Base-by-base conservation (phyloP, 2,888 invertebrate genomes). In the Aspidiotus rigidus region DNA sequence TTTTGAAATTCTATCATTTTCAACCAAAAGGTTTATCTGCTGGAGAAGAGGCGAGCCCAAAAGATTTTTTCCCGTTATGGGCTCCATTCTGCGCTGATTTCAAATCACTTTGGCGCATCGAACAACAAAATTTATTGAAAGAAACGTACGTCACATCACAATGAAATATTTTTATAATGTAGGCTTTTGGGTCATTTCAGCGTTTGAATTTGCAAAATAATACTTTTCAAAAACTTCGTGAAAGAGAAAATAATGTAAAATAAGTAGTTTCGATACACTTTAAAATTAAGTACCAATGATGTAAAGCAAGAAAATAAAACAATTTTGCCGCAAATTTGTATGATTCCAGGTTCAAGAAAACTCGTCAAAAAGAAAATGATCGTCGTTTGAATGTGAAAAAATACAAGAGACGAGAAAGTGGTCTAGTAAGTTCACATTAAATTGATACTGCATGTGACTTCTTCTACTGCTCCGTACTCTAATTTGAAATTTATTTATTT, bases 51-150 rank as follows among this genome's bases (percentile, higher is more conserved):
- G 85, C 85, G 71, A 86, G 88, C 67, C 93, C 95, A 0, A 88
- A 89, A 75, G 91, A 93, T 75, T 96, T 96, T 78, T 96, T 95
- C 77, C 84, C 87, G 70, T 80, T 89, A 64, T 97, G 96, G 96
- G 83, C 86, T 7, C 83, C 86, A 69, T 97, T 97, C 80, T 93
- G 93, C 77, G 85, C 85, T 71, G 96, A 97, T 78, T 95, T 96
- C 77, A 95, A 94, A 79, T 93, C 93, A 77, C 89, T 93, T 74
- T 96, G 90, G 87, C 94, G 94, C 76, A 92, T 90, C 76, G 95
- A 96, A 78, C 87, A 93, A 74, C 88, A 90, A 74, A 83, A 85
- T 74, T 83, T 92, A 61, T 84, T 88, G 72, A 91, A 92, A 79
- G 89, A 90, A 79, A 86, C 87, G 90, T 91, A 80, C 81, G 57